Conservation (phyloP, 2,113 vertebrate genomes). For the Porphyrio hochstetteri region DNA sequence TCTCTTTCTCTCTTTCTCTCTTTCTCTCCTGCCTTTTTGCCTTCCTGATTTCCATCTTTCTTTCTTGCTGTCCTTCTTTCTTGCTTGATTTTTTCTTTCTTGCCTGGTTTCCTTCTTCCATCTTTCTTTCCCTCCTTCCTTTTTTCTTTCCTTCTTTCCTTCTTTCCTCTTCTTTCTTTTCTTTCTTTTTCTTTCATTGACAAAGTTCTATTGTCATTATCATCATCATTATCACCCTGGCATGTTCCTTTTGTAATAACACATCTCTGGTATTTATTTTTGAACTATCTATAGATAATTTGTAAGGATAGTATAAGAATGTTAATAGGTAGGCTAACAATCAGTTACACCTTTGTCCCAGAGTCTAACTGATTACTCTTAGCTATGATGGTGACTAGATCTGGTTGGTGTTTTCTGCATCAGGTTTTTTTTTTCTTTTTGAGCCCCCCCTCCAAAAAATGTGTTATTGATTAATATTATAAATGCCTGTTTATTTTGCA, state of each 20-base stretch:
- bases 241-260: background rate
- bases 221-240: background rate
- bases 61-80: background rate
- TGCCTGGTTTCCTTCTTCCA: too few relatives aligned
- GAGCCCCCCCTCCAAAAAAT: background rate
- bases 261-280: background rate
- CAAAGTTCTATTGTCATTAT: background rate
- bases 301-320: background rate
- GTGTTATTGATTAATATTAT: background rate
- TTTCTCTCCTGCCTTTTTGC: too few relatives aligned
- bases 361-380: background rate
- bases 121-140: too few relatives aligned
- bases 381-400: background rate
- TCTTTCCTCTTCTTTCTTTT: too few relatives aligned
- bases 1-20: too few relatives aligned
- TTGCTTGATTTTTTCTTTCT: background rate
- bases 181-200: background rate
- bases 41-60: too few relatives aligned
- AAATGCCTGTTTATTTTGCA: background rate
- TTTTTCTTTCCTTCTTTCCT: too few relatives aligned
- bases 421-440: background rate
- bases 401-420: fast-evolving
- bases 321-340: background rate
- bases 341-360: background rate
- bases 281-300: background rate